These are phyloP conservation scores for Heterotis niloticus DNA, from an alignment of 2,113 vertebrate genomes.

Conservation along the genomic window DNA sequence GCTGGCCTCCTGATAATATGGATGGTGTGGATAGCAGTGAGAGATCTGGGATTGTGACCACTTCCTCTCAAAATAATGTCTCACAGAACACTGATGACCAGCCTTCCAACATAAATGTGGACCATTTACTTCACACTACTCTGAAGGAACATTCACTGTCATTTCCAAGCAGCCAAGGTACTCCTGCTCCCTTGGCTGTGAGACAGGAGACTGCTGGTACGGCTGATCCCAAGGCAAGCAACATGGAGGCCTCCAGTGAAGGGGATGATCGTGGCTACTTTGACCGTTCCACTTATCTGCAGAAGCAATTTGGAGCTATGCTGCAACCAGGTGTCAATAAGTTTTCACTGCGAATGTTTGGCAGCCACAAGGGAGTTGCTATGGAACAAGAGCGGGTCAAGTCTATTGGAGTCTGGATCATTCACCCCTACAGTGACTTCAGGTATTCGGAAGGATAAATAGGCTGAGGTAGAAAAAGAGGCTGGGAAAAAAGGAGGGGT, in stretches of 20 bases:
- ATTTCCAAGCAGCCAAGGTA: constrained; percentile 51
- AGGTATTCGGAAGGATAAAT: constrained; percentile 70
- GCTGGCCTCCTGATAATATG: constrained; percentile 48
- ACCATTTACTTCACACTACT: constrained; percentile 63
- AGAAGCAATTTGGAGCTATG: constrained; percentile 79
- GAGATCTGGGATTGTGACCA: not conserved
- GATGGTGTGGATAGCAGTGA: constrained; percentile 58
- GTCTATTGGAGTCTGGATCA: constrained; percentile 94
- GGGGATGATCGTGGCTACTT: constrained; percentile 20
- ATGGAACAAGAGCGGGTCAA: constrained; percentile 91
- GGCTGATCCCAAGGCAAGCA: constrained; percentile 53
- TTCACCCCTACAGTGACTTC: constrained; percentile 97
- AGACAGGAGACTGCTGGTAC: constrained; percentile 57
- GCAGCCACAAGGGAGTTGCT: constrained; percentile 90
- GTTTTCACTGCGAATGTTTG: constrained; percentile 93
- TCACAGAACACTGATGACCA: constrained; percentile 60
- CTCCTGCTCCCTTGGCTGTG: no score
- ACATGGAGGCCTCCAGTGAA: not conserved
- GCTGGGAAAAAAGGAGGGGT: no score
- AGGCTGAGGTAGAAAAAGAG: not conserved
- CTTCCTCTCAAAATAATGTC: constrained; percentile 54
- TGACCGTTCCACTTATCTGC: constrained; percentile 67
- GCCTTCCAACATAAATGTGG: constrained; percentile 57
- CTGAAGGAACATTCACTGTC: constrained; percentile 60
- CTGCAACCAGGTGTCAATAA: constrained; percentile 94